Evolutionary conservation across 2,888 invertebrate species (phyloP).

Genomic region (Mechanitis mazaeus): DNA sequence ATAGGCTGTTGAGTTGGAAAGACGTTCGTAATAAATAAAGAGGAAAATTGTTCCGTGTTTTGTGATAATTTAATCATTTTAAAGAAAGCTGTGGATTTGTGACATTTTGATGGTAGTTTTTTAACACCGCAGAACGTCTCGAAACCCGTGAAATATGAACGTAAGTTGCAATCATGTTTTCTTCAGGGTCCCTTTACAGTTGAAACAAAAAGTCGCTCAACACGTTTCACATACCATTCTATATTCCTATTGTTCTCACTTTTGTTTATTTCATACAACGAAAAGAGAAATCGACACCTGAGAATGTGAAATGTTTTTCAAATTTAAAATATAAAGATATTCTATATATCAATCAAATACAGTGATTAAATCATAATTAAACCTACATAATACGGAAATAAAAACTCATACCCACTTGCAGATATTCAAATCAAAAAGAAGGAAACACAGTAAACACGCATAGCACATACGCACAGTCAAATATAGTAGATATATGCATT

Average conservation of each 20-base stretch:
- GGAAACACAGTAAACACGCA: background rate
- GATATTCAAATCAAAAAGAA: background rate
- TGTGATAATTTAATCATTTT: slow-evolving; percentile 30
- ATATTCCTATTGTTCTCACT: background rate
- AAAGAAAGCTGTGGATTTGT: slow-evolving; percentile 33
- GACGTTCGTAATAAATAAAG: slow-evolving; percentile 16
- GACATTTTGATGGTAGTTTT: slow-evolving; percentile 30
- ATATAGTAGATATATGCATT: background rate
- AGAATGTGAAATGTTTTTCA: background rate
- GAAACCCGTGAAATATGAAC: slow-evolving; percentile 29
- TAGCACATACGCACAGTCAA: background rate
- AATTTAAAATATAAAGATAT: background rate
- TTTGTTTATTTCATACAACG: background rate
- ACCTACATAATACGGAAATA: background rate
- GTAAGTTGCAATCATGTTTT: slow-evolving; percentile 24
- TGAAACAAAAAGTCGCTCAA: slow-evolving; percentile 1
- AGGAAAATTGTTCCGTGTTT: slow-evolving; percentile 28
- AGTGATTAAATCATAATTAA: background rate
- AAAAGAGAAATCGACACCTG: slow-evolving; percentile 6
- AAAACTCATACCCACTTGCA: background rate
- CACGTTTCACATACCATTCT: slow-evolving; percentile 5
- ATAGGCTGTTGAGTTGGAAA: slow-evolving; percentile 11
- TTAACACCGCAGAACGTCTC: slow-evolving; percentile 9
- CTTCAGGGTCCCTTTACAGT: slow-evolving; percentile 9
- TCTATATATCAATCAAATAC: background rate